Percentiles rank a stretch among this genome's conserved stretches.
These are phyloP conservation scores for Pherbina coryleti DNA, from an alignment of 2,888 invertebrate species.

Conservation along the genomic window DNA sequence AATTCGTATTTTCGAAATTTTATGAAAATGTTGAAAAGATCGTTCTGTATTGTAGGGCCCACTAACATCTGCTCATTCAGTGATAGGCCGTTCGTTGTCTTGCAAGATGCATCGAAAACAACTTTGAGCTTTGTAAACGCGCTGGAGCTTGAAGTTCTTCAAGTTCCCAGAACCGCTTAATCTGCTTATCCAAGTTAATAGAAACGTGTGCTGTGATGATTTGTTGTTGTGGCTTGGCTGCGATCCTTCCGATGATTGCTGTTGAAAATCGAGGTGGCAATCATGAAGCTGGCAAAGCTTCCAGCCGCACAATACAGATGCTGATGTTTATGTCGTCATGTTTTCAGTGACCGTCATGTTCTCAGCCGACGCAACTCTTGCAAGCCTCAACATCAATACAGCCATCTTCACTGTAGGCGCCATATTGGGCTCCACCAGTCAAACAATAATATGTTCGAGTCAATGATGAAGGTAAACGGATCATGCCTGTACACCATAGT, in stretches of 20 bases:
- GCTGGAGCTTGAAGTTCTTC: constrained; percentile 14
- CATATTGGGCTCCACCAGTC: too few relatives aligned
- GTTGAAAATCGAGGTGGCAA: too few relatives aligned
- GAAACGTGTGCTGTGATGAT: constrained; percentile 12
- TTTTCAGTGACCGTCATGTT: too few relatives aligned
- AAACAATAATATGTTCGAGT: too few relatives aligned
- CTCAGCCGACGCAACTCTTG: too few relatives aligned
- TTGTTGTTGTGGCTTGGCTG: background rate
- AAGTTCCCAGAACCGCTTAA: constrained; percentile 36
- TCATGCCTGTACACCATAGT: too few relatives aligned
- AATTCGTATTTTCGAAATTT: constrained; percentile 36
- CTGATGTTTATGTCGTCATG: too few relatives aligned
- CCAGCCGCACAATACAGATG: too few relatives aligned
- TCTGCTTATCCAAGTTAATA: constrained; percentile 9
- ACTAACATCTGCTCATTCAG: constrained; percentile 30
- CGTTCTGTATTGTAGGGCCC: constrained; percentile 35
- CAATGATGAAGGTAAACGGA: too few relatives aligned
- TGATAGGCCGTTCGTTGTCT: constrained; percentile 29
- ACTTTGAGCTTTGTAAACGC: constrained; percentile 27
- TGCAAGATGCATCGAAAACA: constrained; percentile 39
- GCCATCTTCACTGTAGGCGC: too few relatives aligned
- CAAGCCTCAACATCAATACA: too few relatives aligned
- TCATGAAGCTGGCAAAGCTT: too few relatives aligned
- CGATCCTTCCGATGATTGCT: constrained; percentile 20
- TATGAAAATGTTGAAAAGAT: constrained; percentile 28